Conservation (phyloP, 2,113 vertebrate species). For the Neotoma lepida region DNA sequence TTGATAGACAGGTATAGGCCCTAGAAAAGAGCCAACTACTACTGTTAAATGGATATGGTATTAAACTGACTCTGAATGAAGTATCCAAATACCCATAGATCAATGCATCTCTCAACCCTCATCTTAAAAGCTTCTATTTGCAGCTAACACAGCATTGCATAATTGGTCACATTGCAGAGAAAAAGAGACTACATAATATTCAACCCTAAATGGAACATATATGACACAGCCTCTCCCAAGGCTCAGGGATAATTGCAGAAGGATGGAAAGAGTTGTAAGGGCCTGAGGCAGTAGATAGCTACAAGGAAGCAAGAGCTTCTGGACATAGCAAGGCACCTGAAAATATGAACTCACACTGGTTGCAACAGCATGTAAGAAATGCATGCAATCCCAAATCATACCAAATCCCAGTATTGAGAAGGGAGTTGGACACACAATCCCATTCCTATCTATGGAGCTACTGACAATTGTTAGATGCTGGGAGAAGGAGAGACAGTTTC, state of each 20-base stretch:
- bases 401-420: not conserved
- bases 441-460: not conserved
- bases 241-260: not conserved
- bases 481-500: not conserved
- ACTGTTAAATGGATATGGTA: not conserved
- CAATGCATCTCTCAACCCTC: not conserved
- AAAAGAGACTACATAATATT: not conserved
- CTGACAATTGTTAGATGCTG: not conserved
- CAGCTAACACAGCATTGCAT: not conserved
- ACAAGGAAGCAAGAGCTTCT: not conserved
- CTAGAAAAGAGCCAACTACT: not conserved
- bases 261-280: not conserved
- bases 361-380: not conserved
- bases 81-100: not conserved
- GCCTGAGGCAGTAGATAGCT: not conserved
- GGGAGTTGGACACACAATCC: not conserved
- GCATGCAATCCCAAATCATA: not conserved
- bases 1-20: not conserved
- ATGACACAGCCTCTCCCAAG: not conserved
- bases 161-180: not conserved
- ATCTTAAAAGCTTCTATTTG: not conserved
- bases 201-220: not conserved
- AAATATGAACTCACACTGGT: not conserved
- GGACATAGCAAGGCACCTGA: not conserved
- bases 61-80: not conserved